Percentiles rank a stretch among this genome's conserved stretches.
Conservation (phyloP, 2,113 vertebrate species). For the Neofelis nebulosa region DNA sequence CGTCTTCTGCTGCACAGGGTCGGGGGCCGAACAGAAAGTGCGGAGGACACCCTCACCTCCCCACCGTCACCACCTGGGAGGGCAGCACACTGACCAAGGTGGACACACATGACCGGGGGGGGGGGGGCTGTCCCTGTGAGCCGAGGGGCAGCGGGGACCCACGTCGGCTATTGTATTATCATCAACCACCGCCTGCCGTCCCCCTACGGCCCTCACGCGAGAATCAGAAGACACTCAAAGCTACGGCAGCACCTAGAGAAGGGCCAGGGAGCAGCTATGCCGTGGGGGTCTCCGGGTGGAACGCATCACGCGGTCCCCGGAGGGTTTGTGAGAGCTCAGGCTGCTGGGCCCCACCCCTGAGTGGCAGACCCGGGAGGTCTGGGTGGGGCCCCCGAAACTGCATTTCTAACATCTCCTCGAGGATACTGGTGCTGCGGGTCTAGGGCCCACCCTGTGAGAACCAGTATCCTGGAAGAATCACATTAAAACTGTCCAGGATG, state of each 20-base stretch:
- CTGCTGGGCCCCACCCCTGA: neutral
- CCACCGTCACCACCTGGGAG: neutral
- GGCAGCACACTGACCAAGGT: neutral
- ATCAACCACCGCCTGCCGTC: neutral
- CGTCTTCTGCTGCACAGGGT: neutral
- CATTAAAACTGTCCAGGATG: neutral
- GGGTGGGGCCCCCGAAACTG: too few relatives aligned
- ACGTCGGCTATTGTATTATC: too few relatives aligned
- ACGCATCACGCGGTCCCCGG: too few relatives aligned
- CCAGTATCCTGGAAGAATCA: neutral
- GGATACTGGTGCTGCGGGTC: neutral
- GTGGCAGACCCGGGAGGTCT: too few relatives aligned
- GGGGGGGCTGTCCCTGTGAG: rapidly evolving
- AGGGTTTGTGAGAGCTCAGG: neutral
- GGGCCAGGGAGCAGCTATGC: rapidly evolving
- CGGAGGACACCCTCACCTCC: neutral
- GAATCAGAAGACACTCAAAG: neutral
- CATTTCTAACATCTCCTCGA: neutral
- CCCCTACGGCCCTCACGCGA: rapidly evolving
- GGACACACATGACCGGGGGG: neutral
- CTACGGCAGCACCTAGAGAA: neutral
- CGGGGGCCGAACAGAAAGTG: too few relatives aligned
- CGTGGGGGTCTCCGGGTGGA: too few relatives aligned
- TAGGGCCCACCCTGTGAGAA: too few relatives aligned
- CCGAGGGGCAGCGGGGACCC: neutral